Percentiles rank a stretch among this genome's conserved stretches.
Conservation (phyloP, 2,113 vertebrate species). For the Chaenocephalus aceratus region DNA sequence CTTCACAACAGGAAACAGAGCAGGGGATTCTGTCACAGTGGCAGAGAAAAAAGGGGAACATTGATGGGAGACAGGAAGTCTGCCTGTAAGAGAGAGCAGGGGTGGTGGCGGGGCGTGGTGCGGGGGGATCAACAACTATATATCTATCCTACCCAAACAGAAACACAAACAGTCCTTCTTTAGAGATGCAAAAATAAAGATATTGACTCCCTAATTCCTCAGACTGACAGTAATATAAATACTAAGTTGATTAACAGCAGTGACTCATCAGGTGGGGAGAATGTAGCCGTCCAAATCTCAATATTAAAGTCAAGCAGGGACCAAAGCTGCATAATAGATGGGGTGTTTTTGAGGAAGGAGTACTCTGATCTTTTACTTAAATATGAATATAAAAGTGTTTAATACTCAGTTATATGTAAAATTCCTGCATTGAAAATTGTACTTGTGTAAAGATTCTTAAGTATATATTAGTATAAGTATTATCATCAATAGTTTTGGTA, state of each 20-base stretch:
- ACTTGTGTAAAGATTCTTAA: no score
- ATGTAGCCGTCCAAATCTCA: background rate
- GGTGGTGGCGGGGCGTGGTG: slow-evolving; percentile 25
- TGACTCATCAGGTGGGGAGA: slow-evolving; percentile 11
- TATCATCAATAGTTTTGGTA: no score
- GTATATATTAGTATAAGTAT: no score
- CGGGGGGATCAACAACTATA: slow-evolving; percentile 31
- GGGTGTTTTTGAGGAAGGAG: background rate
- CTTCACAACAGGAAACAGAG: slow-evolving; percentile 96
- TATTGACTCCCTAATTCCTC: background rate
- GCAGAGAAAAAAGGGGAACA: slow-evolving; percentile 82
- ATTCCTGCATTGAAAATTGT: no score
- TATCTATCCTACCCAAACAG: background rate
- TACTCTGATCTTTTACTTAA: no score
- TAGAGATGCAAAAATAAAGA: background rate
- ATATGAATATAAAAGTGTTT: no score
- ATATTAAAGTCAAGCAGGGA: background rate
- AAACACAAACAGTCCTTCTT: background rate
- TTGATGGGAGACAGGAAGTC: slow-evolving; percentile 87
- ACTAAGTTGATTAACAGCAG: background rate
- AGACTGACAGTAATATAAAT: background rate
- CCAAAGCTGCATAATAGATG: background rate
- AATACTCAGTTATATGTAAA: no score
- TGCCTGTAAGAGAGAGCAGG: slow-evolving; percentile 56
- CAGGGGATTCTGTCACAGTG: slow-evolving; percentile 90